phyloP scores from a whole-genome alignment of 2,888 invertebrate species.

The Habroteleia sp. region DNA sequence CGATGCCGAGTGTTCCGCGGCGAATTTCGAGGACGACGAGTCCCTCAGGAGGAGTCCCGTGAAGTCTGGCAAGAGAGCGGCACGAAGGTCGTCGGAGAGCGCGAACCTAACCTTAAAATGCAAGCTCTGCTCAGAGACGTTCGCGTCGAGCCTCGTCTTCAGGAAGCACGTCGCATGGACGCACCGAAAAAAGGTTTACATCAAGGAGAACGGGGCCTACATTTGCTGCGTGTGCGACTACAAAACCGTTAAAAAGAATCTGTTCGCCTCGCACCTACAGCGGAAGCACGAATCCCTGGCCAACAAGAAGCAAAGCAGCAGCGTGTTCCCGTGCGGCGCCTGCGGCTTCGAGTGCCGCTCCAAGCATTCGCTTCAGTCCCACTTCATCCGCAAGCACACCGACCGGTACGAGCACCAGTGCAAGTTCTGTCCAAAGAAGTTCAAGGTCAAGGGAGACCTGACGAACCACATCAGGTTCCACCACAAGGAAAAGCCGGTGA shows the following conservation, averaged over 20 bases:
- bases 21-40: no score
- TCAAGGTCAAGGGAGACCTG: slow-evolving; percentile 79
- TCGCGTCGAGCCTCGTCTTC: slow-evolving; percentile 73
- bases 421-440: slow-evolving; percentile 76
- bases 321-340: slow-evolving; percentile 74
- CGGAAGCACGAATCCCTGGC: slow-evolving; percentile 78
- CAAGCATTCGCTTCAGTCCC: slow-evolving; percentile 79
- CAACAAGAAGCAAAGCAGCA: slow-evolving; percentile 67
- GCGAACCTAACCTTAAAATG: slow-evolving; percentile 75
- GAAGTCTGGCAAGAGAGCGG: no score
- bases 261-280: slow-evolving; percentile 75
- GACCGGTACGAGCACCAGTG: slow-evolving; percentile 78
- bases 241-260: slow-evolving; percentile 73
- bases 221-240: slow-evolving; percentile 79
- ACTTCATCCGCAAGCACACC: slow-evolving; percentile 79
- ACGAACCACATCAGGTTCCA: slow-evolving; percentile 79
- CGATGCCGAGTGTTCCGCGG: no score
- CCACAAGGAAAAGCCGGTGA: slow-evolving; percentile 78
- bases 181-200: slow-evolving; percentile 77
- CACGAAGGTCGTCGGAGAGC: no score
- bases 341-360: slow-evolving; percentile 79
- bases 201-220: slow-evolving; percentile 76
- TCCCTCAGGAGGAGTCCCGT: no score
- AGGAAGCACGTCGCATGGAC: slow-evolving; percentile 78
- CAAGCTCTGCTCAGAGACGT: slow-evolving; percentile 75